Conservation (phyloP, 2,888 invertebrate species). For the Eupithecia abbreviata region DNA sequence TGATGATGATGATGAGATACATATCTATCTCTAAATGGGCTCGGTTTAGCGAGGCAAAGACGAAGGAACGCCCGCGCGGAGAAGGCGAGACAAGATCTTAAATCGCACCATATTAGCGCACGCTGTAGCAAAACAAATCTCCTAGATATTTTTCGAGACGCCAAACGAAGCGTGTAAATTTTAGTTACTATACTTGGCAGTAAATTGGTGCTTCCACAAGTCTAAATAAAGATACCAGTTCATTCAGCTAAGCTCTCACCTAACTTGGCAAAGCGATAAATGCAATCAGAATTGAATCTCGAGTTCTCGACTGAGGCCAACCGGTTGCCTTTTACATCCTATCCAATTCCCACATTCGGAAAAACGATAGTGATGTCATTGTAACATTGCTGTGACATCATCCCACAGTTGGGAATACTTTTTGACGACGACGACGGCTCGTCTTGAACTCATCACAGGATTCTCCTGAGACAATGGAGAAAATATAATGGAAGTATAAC, state of each 20-base stretch:
- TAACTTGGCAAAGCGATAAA: constrained; percentile 9
- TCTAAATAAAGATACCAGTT: neutral
- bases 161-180: neutral
- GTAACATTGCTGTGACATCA: constrained; percentile 15
- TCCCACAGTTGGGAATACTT: neutral
- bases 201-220: neutral
- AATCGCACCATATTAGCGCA: no score
- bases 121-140: no score
- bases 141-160: no score
- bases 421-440: neutral
- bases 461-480: neutral
- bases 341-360: constrained; percentile 19
- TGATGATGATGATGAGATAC: no score
- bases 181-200: neutral
- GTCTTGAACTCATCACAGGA: neutral
- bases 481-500: no score
- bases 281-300: constrained; percentile 31
- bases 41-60: no score
- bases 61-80: no score
- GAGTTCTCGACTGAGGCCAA: constrained; percentile 26
- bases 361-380: constrained; percentile 35
- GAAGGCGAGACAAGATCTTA: no score
- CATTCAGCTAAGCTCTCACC: neutral
- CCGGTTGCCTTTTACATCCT: constrained; percentile 42
- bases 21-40: no score